Evolutionary conservation across 2,888 invertebrate species (phyloP).

Genomic region (Ligdia adustata): DNA sequence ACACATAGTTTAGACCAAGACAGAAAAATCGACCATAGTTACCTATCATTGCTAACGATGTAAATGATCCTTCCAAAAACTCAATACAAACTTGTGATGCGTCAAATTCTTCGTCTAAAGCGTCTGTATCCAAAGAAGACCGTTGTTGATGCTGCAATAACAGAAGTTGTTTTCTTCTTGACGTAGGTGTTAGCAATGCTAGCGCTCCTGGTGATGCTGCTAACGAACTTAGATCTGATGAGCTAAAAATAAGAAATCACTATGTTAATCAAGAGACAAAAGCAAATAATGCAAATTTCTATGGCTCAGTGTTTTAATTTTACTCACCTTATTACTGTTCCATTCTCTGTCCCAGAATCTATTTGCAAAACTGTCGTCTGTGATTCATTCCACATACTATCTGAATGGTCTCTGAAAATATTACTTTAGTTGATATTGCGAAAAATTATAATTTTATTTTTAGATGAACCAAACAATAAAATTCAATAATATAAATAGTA

Average conservation of each 20-base stretch:
- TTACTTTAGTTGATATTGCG: not conserved
- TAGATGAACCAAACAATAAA: too few relatives aligned
- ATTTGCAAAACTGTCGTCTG: conserved; percentile 92
- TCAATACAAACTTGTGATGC: conserved; percentile 77
- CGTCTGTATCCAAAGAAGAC: conserved; percentile 93
- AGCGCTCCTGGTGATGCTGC: conserved; percentile 83
- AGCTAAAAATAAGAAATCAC: conserved; percentile 53
- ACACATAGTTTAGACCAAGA: conserved; percentile 3
- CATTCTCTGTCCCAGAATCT: conserved; percentile 87
- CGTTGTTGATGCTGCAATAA: conserved; percentile 93
- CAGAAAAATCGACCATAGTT: conserved; percentile 5
- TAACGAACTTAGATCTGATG: conserved; percentile 78
- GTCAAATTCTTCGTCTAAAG: conserved; percentile 88
- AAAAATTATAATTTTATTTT: too few relatives aligned
- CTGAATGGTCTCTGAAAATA: conserved; percentile 89
- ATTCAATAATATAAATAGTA: too few relatives aligned
- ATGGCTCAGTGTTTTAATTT: too few relatives aligned
- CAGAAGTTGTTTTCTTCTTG: conserved; percentile 89
- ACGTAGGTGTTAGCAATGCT: conserved; percentile 89
- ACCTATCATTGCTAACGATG: conserved; percentile 19
- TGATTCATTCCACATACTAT: conserved; percentile 95
- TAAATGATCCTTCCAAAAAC: conserved; percentile 16
- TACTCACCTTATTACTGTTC: conserved; percentile 81
- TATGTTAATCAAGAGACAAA: too few relatives aligned
- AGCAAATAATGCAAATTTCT: too few relatives aligned